Evolutionary conservation across 1,140 invertebrate genomes (phyloP).

Genomic region (Rhopalosiphum maidis): DNA sequence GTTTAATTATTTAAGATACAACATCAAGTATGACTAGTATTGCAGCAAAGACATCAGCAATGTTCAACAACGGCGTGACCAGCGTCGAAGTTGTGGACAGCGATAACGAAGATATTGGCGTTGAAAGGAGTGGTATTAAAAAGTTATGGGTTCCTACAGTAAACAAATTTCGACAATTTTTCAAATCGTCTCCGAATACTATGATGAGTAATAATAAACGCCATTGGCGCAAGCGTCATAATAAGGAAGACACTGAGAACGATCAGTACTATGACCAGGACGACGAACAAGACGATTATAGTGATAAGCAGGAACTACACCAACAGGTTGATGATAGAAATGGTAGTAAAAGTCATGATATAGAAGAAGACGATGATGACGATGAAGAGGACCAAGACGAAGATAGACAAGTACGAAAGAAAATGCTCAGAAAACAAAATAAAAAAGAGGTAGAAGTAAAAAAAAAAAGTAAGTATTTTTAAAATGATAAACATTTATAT

Average conservation of each 20-base stretch:
- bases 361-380: slow-evolving; percentile 47
- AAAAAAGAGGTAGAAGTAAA: slow-evolving; percentile 8
- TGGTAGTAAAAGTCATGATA: neutral
- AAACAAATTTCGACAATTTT: neutral
- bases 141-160: neutral
- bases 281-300: neutral
- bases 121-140: neutral
- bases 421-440: slow-evolving; percentile 28
- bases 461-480: slow-evolving; percentile 7
- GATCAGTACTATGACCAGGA: neutral
- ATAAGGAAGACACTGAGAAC: neutral
- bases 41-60: neutral
- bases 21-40: neutral
- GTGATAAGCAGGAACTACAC: neutral
- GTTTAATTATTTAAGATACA: neutral
- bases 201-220: neutral
- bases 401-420: slow-evolving; percentile 30
- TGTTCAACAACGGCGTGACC: slow-evolving; percentile 28
- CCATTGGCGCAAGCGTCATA: neutral
- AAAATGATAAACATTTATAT: neutral
- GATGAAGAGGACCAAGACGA: slow-evolving; percentile 46
- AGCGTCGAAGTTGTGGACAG: slow-evolving; percentile 5
- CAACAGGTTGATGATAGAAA: neutral
- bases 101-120: neutral
- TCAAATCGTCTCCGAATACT: neutral